phyloP scores from a whole-genome alignment of 2,888 invertebrate species.

The Steinernema scapterisci region DNA sequence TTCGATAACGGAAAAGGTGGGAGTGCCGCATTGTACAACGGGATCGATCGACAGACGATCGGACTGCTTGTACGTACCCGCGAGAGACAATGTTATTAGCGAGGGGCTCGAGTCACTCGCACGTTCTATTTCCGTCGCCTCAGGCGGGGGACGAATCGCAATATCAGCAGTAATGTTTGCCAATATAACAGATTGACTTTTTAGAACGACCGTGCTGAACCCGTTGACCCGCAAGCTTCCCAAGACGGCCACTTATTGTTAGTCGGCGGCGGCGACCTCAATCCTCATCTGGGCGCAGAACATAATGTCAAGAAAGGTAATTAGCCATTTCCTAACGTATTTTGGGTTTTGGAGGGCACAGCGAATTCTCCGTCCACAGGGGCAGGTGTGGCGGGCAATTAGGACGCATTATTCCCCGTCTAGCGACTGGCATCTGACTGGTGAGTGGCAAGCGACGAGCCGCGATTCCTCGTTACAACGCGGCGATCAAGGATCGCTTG shows the following conservation, averaged over 20 bases:
- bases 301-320: constrained; percentile 27
- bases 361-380: background rate
- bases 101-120: background rate
- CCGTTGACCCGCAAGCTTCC: background rate
- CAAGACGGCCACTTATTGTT: too few relatives aligned
- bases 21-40: constrained; percentile 16
- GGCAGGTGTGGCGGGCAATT: constrained; percentile 21
- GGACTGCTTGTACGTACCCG: background rate
- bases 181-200: constrained; percentile 6
- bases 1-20: constrained; percentile 30
- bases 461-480: background rate
- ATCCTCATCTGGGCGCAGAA: background rate
- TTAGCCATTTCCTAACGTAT: constrained; percentile 24
- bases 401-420: background rate
- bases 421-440: background rate
- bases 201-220: background rate
- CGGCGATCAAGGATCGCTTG: background rate
- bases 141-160: too few relatives aligned
- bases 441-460: background rate
- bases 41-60: constrained; percentile 13
- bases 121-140: too few relatives aligned
- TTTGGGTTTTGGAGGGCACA: constrained; percentile 12
- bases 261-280: background rate
- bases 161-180: too few relatives aligned
- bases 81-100: background rate